Percentiles rank a stretch among this genome's conserved stretches.
phyloP scores from a whole-genome alignment of 2,888 invertebrate species.

The Xylota sylvarum region DNA sequence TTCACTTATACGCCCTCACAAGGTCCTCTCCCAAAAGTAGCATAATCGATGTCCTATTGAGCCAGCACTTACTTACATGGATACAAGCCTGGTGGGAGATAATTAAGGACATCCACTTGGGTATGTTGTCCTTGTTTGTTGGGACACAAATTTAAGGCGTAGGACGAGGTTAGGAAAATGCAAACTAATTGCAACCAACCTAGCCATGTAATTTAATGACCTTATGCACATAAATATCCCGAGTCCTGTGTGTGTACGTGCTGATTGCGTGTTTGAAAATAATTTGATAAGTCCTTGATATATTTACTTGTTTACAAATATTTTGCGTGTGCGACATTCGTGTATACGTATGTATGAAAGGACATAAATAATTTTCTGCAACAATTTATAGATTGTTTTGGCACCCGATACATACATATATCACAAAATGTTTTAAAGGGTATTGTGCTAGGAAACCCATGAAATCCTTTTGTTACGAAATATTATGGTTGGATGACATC shows the following conservation, averaged over 20 bases:
- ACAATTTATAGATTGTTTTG: not conserved
- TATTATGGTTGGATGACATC: constrained; percentile 7
- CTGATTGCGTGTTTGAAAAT: constrained; percentile 20
- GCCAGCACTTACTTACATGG: not conserved
- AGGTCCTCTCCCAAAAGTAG: not conserved
- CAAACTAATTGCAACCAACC: not conserved
- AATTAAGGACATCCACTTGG: constrained; percentile 16
- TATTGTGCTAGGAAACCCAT: not conserved
- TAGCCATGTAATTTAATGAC: not conserved
- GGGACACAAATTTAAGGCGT: not conserved
- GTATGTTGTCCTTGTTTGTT: not conserved
- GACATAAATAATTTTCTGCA: not conserved
- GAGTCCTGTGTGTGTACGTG: not conserved
- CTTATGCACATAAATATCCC: not conserved
- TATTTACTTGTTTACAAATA: constrained; percentile 2
- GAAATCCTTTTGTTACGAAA: constrained; percentile 10
- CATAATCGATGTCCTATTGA: constrained; percentile 20
- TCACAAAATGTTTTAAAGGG: not conserved
- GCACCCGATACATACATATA: no score
- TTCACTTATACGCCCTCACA: not conserved
- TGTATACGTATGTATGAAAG: no score
- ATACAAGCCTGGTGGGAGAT: not conserved
- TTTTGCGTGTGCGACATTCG: constrained; percentile 1
- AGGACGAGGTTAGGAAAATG: not conserved
- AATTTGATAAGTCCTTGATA: constrained; percentile 23